phyloP scores from a whole-genome alignment of 1,140 invertebrate species.

The Heliothis subflexa region DNA sequence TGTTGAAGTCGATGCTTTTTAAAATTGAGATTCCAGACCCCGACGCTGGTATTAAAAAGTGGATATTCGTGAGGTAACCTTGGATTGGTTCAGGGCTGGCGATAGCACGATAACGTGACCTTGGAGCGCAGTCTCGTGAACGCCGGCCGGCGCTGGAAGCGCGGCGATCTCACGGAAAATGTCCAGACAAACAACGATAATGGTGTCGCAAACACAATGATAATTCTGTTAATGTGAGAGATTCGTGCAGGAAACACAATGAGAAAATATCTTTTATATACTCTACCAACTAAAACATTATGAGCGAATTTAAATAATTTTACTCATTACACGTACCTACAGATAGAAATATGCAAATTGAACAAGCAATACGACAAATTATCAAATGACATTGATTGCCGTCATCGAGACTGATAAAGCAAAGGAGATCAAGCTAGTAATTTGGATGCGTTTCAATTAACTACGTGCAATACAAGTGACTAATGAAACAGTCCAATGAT shows the following conservation, averaged over 20 bases:
- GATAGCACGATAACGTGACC: slow-evolving; percentile 84
- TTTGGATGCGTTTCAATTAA: slow-evolving; percentile 78
- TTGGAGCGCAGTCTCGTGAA: slow-evolving; percentile 77
- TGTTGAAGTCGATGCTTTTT: slow-evolving; percentile 61
- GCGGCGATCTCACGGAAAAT: slow-evolving; percentile 73
- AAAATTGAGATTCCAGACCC: slow-evolving; percentile 31
- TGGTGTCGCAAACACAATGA: slow-evolving; percentile 63
- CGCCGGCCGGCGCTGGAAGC: slow-evolving; percentile 79
- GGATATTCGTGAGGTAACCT: slow-evolving; percentile 57
- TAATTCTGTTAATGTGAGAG: slow-evolving; percentile 60
- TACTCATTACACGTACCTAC: too few species aligned
- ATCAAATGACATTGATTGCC: slow-evolving; percentile 43
- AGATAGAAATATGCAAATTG: slow-evolving; percentile 30
- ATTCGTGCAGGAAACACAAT: slow-evolving; percentile 43
- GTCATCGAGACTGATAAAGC: slow-evolving; percentile 50
- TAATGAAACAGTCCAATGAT: slow-evolving; percentile 77
- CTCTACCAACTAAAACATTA: background rate
- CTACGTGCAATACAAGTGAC: slow-evolving; percentile 74
- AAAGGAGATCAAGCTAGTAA: slow-evolving; percentile 53
- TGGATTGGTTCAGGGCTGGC: slow-evolving; percentile 72
- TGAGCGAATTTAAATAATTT: slow-evolving; percentile 5
- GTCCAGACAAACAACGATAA: slow-evolving; percentile 78
- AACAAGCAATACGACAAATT: slow-evolving; percentile 40
- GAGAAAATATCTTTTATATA: slow-evolving; percentile 38
- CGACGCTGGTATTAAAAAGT: slow-evolving; percentile 20